Evolutionary conservation across 2,888 invertebrate genomes (phyloP), one percentile per base, ranked within the genome.

Genomic region (Eupeodes luniger): DNA sequence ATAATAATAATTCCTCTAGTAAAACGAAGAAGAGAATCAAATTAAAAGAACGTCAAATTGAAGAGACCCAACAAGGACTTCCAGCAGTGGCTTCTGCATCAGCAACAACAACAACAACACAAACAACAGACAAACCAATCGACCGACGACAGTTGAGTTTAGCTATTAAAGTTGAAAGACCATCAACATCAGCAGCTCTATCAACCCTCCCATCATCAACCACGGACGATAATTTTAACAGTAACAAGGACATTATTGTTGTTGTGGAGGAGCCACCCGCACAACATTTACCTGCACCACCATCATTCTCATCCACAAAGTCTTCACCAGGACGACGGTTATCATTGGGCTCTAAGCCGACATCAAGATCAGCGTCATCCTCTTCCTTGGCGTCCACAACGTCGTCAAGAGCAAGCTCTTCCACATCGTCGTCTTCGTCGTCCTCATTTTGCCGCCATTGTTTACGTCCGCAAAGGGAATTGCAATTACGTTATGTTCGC

Each of bases 361-460:
- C 70, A 61, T 80, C 80, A 44, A 69, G 72, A 61, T 89, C 79
- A 47, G 55, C 74, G 49, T 80, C 79, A 55, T 74, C 77, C 61
- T 72, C 79, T 51, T 89, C 85, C 10, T 27, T 53, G 61, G 34
- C 81, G 36, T 80, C 80, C 59, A 80, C 90, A 62, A 79, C 89
- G 72, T 89, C 80, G 75, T 72, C 87, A 70, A 69, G 83, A 79
- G 70, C 69, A 61, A 77, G 11, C 57, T 74, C 55, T 64, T 55
- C 67, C 49, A 70, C 72, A 75, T 78, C 80, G 64, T 90, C 90
- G n/a, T 78, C 89, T 34, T 90, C 90, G 34, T 84, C 87, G n/a
- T 84, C 87, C 4, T 88, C 90, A 64, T 91, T 91, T 78, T 93
- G 93, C 81, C 92, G 93, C 6, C 93, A 93, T 89, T 93, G 93